Percentiles rank a stretch among this genome's conserved stretches.
phyloP scores from a whole-genome alignment of 2,797 vertebrate species.

The Diglossa cyanea region DNA sequence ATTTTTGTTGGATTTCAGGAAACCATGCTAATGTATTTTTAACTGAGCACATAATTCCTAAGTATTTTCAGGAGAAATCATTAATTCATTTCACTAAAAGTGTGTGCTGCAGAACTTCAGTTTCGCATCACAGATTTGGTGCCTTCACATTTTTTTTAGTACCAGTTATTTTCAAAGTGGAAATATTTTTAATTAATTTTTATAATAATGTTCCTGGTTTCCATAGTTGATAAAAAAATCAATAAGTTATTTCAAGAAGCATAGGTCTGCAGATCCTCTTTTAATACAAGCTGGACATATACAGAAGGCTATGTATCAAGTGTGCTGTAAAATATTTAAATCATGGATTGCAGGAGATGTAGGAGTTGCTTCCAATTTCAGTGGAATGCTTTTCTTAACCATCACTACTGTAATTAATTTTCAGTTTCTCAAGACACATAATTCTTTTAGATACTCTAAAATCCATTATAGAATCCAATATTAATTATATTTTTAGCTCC shows the following conservation, averaged over 20 bases:
- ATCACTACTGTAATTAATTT: background rate
- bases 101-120: background rate
- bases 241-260: background rate
- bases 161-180: background rate
- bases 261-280: background rate
- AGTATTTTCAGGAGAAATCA: background rate
- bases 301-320: background rate
- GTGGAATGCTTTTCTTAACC: background rate
- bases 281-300: background rate
- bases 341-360: background rate
- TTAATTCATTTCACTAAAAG: background rate
- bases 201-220: background rate
- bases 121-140: background rate
- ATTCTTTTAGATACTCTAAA: background rate
- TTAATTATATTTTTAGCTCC: background rate
- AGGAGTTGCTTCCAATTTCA: background rate
- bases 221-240: background rate
- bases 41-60: background rate
- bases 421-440: background rate
- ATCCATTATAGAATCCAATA: background rate
- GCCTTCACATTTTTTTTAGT: background rate
- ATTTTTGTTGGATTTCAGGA: background rate
- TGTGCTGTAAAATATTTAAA: background rate
- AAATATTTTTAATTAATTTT: background rate
- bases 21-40: background rate